Conservation (phyloP, 2,113 vertebrate species). For the Podarcis raffonei region DNA sequence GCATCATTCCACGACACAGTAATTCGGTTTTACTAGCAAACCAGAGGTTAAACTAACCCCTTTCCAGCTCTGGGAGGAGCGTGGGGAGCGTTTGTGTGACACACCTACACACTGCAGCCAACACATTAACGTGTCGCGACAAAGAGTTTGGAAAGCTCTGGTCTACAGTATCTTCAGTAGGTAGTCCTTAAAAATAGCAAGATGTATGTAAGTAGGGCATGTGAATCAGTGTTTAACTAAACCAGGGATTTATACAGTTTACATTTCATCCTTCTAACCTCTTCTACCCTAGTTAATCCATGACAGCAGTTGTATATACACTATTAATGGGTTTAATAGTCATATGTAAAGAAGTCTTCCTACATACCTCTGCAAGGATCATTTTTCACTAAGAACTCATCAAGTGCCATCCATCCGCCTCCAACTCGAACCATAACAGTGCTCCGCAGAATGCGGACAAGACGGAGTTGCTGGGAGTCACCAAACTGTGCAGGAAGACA, state of each 20-base stretch:
- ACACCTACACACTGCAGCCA: too few species aligned
- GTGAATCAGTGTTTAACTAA: conserved; percentile 53
- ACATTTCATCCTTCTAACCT: conserved; percentile 33
- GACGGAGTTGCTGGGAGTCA: conserved; percentile 95
- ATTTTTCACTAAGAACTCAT: conserved; percentile 98
- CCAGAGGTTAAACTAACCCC: too few species aligned
- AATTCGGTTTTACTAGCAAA: too few species aligned
- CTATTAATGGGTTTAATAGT: background rate
- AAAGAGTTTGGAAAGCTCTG: too few species aligned
- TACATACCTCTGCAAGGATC: conserved; percentile 96
- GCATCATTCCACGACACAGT: too few species aligned
- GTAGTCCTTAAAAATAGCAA: conserved; percentile 1
- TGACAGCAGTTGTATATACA: background rate
- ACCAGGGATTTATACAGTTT: conserved; percentile 36
- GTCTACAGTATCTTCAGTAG: background rate
- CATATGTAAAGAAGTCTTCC: conserved; percentile 30
- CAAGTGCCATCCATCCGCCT: conserved; percentile 98
- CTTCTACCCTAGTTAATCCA: background rate
- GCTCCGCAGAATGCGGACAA: conserved; percentile 95
- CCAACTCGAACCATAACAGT: conserved; percentile 99
- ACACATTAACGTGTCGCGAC: too few species aligned
- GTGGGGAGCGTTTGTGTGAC: too few species aligned
- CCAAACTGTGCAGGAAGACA: conserved; percentile 84
- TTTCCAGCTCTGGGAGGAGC: too few species aligned
- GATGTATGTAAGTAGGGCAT: conserved; percentile 46